Percentiles rank a stretch among this genome's conserved stretches.
Conservation (phyloP, 2,888 invertebrate genomes). For the Tortricodes alternella region DNA sequence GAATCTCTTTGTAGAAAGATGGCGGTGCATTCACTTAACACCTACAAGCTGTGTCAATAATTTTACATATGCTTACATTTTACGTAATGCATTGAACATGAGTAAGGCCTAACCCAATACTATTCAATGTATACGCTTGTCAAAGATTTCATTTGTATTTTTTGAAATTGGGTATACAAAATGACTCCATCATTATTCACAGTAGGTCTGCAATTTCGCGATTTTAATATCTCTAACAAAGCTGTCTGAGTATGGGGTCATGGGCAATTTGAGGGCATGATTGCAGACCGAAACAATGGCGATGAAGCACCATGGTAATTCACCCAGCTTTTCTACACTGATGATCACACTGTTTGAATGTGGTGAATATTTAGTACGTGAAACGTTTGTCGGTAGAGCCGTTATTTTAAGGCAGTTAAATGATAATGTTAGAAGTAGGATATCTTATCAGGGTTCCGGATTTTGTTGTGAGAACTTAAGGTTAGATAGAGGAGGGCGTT, state of each 20-base stretch:
- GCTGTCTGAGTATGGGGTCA: conserved; percentile 36
- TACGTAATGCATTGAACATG: conserved; percentile 23
- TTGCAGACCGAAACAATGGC: conserved; percentile 55
- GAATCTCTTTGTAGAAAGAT: conserved; percentile 38
- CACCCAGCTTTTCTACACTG: conserved; percentile 44
- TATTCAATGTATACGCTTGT: no score
- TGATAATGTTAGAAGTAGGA: background rate
- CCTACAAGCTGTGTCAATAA: conserved; percentile 39
- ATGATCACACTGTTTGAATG: conserved; percentile 33
- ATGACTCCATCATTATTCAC: background rate
- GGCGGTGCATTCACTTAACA: conserved; percentile 30
- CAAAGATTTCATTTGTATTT: no score
- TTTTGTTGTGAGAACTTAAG: conserved; percentile 47
- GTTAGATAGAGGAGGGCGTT: conserved; percentile 55
- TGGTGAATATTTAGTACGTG: background rate
- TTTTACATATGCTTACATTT: conserved; percentile 17
- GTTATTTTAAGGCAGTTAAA: background rate
- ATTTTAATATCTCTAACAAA: conserved; percentile 25
- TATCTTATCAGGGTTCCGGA: conserved; percentile 54
- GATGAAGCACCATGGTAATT: conserved; percentile 45
- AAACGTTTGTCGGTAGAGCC: background rate
- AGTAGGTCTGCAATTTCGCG: conserved; percentile 13
- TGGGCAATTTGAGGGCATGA: conserved; percentile 56
- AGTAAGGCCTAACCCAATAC: no score
- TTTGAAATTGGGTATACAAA: background rate